A percentile compares a stretch with the other conserved stretches of the same genome.
Conservation (phyloP, 1,140 invertebrate species). For the Orchesella cincta region DNA sequence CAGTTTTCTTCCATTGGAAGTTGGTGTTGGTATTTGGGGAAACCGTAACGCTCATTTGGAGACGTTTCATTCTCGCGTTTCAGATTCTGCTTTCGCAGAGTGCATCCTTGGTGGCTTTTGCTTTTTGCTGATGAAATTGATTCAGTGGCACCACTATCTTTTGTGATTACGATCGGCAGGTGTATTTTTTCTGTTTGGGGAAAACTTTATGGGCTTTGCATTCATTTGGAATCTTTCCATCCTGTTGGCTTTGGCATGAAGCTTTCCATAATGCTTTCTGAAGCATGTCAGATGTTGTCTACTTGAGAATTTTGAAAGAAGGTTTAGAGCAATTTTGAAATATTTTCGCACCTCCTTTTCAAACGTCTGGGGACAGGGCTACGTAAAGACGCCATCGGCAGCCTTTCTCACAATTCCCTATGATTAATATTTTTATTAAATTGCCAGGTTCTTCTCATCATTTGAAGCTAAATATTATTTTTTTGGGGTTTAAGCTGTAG, state of each 20-base stretch:
- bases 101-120: slow-evolving; percentile 38
- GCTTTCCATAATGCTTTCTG: slow-evolving; percentile 34
- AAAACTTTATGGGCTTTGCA: slow-evolving; percentile 13
- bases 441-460: background rate
- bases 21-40: too few relatives aligned
- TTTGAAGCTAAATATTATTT: too few relatives aligned
- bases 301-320: slow-evolving; percentile 44
- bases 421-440: background rate
- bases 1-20: too few relatives aligned
- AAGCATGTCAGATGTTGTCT: background rate
- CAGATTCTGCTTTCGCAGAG: background rate
- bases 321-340: slow-evolving; percentile 55
- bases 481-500: too few relatives aligned
- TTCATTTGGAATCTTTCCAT: slow-evolving; percentile 31
- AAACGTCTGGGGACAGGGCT: slow-evolving; percentile 69
- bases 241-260: slow-evolving; percentile 34
- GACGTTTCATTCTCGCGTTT: background rate
- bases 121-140: slow-evolving; percentile 54
- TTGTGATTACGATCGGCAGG: slow-evolving; percentile 60
- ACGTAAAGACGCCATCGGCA: slow-evolving; percentile 72
- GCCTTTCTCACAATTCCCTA: slow-evolving; percentile 75
- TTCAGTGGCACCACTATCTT: slow-evolving; percentile 61
- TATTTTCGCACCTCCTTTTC: slow-evolving; percentile 73
- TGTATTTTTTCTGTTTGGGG: slow-evolving; percentile 5
- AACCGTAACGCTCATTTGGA: too few relatives aligned